These are phyloP conservation scores for Theropithecus gelada DNA, from an alignment of 2,113 vertebrate genomes.

Conservation along the genomic window DNA sequence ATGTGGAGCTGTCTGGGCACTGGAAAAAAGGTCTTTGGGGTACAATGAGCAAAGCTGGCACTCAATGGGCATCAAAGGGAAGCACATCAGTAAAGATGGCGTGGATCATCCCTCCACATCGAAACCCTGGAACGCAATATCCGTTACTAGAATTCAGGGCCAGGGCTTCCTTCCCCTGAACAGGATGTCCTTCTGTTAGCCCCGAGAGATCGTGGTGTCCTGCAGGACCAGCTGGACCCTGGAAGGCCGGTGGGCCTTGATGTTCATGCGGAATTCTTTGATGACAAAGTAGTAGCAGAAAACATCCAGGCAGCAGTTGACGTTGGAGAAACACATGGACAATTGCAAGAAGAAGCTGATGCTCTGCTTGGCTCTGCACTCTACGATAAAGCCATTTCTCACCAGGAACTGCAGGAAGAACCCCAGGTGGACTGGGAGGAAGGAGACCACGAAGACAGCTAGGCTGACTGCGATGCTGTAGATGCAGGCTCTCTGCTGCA, in stretches of 20 bases:
- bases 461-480: slow-evolving; percentile 89
- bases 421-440: slow-evolving; percentile 90
- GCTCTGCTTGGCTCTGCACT: slow-evolving; percentile 77
- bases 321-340: slow-evolving; percentile 89
- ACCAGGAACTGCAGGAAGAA: slow-evolving; percentile 94
- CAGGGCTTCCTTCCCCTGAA: neutral
- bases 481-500: slow-evolving; percentile 77
- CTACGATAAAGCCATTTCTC: slow-evolving; percentile 81
- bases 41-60: neutral
- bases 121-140: neutral
- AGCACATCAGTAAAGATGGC: fast-evolving
- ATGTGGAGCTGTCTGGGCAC: neutral
- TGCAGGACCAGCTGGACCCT: neutral
- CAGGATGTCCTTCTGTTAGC: neutral
- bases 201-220: neutral
- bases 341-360: slow-evolving; percentile 93
- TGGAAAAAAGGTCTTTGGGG: neutral
- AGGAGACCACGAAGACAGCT: slow-evolving; percentile 90
- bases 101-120: neutral
- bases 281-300: slow-evolving; percentile 93
- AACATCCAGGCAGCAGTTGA: slow-evolving; percentile 94
- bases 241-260: neutral
- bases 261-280: slow-evolving; percentile 83
- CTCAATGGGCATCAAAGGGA: neutral
- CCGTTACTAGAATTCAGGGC: neutral